Conservation (phyloP, 2,797 vertebrate genomes). For the Lutjanus campechanus region DNA sequence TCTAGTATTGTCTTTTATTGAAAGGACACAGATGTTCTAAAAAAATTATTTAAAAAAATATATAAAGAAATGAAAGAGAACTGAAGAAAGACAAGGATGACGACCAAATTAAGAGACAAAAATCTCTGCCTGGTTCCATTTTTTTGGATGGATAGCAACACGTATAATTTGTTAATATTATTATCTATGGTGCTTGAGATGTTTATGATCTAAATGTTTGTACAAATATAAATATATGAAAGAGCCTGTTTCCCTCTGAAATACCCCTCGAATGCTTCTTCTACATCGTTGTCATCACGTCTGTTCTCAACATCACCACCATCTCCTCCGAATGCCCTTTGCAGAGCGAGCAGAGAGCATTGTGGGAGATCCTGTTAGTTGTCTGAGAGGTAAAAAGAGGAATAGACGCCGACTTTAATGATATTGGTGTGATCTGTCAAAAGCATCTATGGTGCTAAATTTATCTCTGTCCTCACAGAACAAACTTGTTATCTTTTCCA, state of each 20-base stretch:
- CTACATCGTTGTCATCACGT: slow-evolving; percentile 49
- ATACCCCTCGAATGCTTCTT: slow-evolving; percentile 81
- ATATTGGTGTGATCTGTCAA: slow-evolving; percentile 29
- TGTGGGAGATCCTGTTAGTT: slow-evolving; percentile 48
- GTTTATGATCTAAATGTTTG: slow-evolving; percentile 88
- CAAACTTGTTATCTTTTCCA: slow-evolving; percentile 6
- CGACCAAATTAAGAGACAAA: slow-evolving; percentile 46
- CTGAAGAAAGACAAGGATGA: slow-evolving; percentile 38
- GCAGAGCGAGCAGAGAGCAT: slow-evolving; percentile 44
- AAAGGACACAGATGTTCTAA: slow-evolving; percentile 22
- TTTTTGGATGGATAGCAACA: slow-evolving; percentile 65
- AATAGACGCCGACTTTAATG: slow-evolving; percentile 13
- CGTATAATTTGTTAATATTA: slow-evolving; percentile 78
- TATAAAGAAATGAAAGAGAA: slow-evolving; percentile 30
- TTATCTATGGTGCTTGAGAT: slow-evolving; percentile 87
- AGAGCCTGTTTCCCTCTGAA: slow-evolving; percentile 75
- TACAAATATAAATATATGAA: slow-evolving; percentile 84
- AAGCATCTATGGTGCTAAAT: slow-evolving; percentile 19
- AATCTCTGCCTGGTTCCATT: slow-evolving; percentile 86
- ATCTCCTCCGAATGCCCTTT: slow-evolving; percentile 36
- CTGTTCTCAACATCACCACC: slow-evolving; percentile 8
- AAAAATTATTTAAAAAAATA: slow-evolving; percentile 20
- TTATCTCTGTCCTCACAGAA: background rate
- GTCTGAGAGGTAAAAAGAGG: slow-evolving; percentile 35
- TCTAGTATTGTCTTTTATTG: slow-evolving; percentile 5